Evolutionary conservation across 2,113 vertebrate species (phyloP).

Genomic region (Blennius ocellaris): DNA sequence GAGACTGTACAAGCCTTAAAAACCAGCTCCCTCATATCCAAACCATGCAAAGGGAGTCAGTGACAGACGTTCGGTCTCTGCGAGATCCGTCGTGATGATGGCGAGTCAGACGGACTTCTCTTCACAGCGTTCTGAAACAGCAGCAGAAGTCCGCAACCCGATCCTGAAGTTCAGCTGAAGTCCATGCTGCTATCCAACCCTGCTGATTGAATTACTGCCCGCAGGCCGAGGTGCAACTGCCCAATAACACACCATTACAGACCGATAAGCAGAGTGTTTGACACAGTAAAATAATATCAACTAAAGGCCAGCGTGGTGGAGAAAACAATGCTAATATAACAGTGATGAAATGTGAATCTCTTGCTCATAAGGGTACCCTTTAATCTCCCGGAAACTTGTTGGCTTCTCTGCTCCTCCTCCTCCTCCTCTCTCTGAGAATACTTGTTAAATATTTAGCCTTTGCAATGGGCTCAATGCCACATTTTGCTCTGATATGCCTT

Average conservation of each 20-base stretch:
- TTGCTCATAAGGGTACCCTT: neutral
- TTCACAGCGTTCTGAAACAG: constrained; percentile 42
- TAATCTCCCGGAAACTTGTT: neutral
- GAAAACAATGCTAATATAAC: no score
- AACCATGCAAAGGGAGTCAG: constrained; percentile 12
- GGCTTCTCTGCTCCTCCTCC: neutral
- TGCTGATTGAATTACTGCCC: constrained; percentile 73
- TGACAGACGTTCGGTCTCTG: constrained; percentile 9
- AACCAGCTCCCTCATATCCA: constrained; percentile 84
- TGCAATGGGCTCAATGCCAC: constrained; percentile 12
- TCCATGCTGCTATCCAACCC: constrained; percentile 68
- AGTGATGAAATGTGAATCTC: no score
- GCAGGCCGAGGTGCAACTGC: constrained; percentile 44
- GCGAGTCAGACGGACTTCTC: constrained; percentile 14
- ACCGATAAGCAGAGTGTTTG: constrained; percentile 36
- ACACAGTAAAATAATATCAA: constrained; percentile 52
- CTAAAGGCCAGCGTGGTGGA: constrained; percentile 8
- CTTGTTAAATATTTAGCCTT: constrained; percentile 22
- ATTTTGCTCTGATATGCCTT: constrained; percentile 17
- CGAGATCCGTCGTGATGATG: constrained; percentile 7
- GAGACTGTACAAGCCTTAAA: constrained; percentile 80
- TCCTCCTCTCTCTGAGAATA: neutral
- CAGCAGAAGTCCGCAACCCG: constrained; percentile 70
- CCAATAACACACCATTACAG: constrained; percentile 47
- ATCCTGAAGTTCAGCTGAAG: constrained; percentile 67